Percentiles rank a stretch among this genome's conserved stretches.
Evolutionary conservation across 2,113 vertebrate species (phyloP).

Genomic region (Zosterops pallidus): DNA sequence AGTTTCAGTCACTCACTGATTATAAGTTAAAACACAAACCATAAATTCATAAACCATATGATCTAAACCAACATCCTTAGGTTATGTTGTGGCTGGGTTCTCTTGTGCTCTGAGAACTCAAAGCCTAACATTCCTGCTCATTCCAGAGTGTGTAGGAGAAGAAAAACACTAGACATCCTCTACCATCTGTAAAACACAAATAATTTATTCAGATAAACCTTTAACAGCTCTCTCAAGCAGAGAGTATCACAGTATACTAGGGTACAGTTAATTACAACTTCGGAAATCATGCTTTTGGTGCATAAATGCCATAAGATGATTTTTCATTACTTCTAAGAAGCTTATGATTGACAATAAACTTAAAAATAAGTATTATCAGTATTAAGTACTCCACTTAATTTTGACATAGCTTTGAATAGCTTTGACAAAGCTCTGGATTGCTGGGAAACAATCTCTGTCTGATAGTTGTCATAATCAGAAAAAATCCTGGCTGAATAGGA

Average conservation of each 20-base stretch:
- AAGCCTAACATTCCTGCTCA: background rate
- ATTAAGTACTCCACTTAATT: background rate
- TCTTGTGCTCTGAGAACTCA: background rate
- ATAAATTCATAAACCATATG: background rate
- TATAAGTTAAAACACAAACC: background rate
- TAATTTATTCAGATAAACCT: constrained; percentile 9
- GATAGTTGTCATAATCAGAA: background rate
- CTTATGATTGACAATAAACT: background rate
- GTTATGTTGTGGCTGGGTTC: background rate
- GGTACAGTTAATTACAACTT: background rate
- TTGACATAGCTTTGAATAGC: background rate
- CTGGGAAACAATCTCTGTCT: background rate
- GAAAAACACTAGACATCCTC: background rate
- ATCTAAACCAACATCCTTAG: background rate
- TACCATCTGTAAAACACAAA: background rate
- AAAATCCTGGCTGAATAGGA: background rate
- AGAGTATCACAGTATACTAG: background rate
- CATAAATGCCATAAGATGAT: background rate
- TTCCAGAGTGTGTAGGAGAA: background rate
- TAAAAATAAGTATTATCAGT: background rate
- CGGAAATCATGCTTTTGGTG: background rate
- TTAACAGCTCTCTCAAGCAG: background rate
- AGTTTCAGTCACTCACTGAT: background rate
- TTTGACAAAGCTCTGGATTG: background rate
- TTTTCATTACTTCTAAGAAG: background rate